Percentiles rank a stretch among this genome's conserved stretches.
Evolutionary conservation across 2,888 invertebrate species (phyloP).

Genomic region (Cantharis lateralis): DNA sequence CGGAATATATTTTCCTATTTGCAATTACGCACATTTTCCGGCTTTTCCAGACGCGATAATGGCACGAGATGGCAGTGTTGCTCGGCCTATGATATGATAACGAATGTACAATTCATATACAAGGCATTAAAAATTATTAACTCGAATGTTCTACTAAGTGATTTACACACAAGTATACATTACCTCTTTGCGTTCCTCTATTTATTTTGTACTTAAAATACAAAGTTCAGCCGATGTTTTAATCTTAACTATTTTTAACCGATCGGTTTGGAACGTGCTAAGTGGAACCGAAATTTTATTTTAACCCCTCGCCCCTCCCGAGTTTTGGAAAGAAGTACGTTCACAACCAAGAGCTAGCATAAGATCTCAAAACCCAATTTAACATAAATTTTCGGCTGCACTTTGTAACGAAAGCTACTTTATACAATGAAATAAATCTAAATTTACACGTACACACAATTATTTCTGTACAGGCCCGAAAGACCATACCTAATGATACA

Average conservation of each 20-base stretch:
- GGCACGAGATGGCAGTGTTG: slow-evolving; percentile 55
- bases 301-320: not conserved
- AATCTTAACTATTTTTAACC: not conserved
- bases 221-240: slow-evolving; percentile 12
- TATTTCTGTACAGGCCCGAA: slow-evolving; percentile 38
- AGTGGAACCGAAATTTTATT: not conserved
- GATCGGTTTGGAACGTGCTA: not conserved
- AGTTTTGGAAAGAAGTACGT: not conserved
- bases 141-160: slow-evolving; percentile 33
- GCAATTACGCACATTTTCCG: slow-evolving; percentile 25
- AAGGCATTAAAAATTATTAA: slow-evolving; percentile 48
- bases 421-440: slow-evolving; percentile 41
- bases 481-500: slow-evolving; percentile 37
- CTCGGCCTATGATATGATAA: slow-evolving; percentile 55
- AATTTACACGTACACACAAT: slow-evolving; percentile 35
- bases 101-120: slow-evolving; percentile 55
- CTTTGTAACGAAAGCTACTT: slow-evolving; percentile 30
- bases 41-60: slow-evolving; percentile 41
- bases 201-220: slow-evolving; percentile 42
- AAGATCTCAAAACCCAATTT: not conserved
- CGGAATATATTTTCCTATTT: slow-evolving; percentile 15
- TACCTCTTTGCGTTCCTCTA: slow-evolving; percentile 39
- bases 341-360: slow-evolving; percentile 17
- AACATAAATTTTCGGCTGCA: slow-evolving; percentile 6
- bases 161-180: slow-evolving; percentile 32